Evolutionary conservation across 2,113 vertebrate species (phyloP), one percentile per base, ranked within the genome.

Genomic region (Ochotona curzoniae): DNA sequence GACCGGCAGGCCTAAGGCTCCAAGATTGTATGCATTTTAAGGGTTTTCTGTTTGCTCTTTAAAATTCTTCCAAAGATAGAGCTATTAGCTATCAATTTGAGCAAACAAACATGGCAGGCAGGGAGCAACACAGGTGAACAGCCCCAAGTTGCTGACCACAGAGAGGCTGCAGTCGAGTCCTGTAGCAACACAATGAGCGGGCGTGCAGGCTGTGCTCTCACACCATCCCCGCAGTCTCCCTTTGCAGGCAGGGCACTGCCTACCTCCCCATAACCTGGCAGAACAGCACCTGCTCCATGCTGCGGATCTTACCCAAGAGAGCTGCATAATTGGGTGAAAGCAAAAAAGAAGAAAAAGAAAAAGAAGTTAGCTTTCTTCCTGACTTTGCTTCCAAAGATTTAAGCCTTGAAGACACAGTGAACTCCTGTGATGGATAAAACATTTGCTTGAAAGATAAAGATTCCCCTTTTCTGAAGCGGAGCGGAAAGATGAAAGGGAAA

Each of bases 371-470:
- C 76, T 60, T 96, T 86, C 51, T 90, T 87, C 44, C 80, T 70
- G 61, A 57, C 75, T 76, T 93, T 7, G 10, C 28, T 87, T 83
- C 51, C 66, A 49, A 93, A 80, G 79, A 80, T 93, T 30, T 86
- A 94, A 89, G 76, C 71, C 83, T 89, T 89, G 38, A 32, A 93
- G 89, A 94, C 32, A 67, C 5, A 66, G 78, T 30, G 32, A 79
- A 82, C 75, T 87, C 66, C 35, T 90, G 57, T 51, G 60, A 89
- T 64, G 67, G 89, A 87, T 78, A 67, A 96, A 93, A 91, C 71
- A 89, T 74, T 67, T 81, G 18, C 57, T 80, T n/a, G 51, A 86
- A 91, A 94, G 88, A 89, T 79, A 83, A 82, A 89, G n/a, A 83
- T 32, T 63, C 70, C 91, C 76, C 54, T 83, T 93, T 87, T 87